A percentile compares a stretch with the other conserved stretches of the same genome.
Evolutionary conservation across 30 jellyfish, hydroid and myxozoan species (phyloP).

Genomic region (Aurelia sp.): DNA sequence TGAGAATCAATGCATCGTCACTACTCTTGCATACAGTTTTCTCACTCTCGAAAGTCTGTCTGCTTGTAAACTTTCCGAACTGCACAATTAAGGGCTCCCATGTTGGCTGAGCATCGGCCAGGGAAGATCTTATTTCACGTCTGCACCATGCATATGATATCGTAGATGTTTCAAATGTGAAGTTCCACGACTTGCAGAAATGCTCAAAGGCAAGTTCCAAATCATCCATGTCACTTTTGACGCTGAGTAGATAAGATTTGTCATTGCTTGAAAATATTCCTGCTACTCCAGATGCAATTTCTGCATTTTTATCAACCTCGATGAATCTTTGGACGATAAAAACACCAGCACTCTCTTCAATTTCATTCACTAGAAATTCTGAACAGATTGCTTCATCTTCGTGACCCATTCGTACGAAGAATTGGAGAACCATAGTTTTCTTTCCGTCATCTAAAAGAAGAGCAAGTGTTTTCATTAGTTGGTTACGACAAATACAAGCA

Average conservation of each 20-base stretch:
- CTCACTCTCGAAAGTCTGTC: slow-evolving; percentile 14
- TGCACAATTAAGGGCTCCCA: slow-evolving; percentile 15
- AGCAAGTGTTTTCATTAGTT: too few species aligned
- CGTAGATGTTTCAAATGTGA: background rate
- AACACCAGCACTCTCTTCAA: slow-evolving; percentile 39
- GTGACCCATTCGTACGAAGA: background rate
- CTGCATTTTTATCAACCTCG: slow-evolving; percentile 25
- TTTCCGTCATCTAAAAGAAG: background rate
- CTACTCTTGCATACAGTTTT: background rate
- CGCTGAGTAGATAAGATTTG: slow-evolving; percentile 56
- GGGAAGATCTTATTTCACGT: background rate
- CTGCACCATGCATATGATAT: slow-evolving; percentile 32
- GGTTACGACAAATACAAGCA: too few species aligned
- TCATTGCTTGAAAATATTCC: slow-evolving; percentile 49
- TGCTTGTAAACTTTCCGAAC: slow-evolving; percentile 38
- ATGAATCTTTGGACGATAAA: slow-evolving; percentile 54
- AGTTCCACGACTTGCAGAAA: slow-evolving; percentile 51
- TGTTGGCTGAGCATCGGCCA: background rate
- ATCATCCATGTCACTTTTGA: slow-evolving; percentile 41
- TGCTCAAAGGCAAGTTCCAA: slow-evolving; percentile 22
- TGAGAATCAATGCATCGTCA: background rate
- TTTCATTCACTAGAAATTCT: slow-evolving; percentile 47
- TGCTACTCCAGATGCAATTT: slow-evolving; percentile 42
- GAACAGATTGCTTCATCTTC: slow-evolving; percentile 9
- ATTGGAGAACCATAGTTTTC: background rate